Conservation (phyloP, 1,140 invertebrate species). For the Hypsibius dujardini region DNA sequence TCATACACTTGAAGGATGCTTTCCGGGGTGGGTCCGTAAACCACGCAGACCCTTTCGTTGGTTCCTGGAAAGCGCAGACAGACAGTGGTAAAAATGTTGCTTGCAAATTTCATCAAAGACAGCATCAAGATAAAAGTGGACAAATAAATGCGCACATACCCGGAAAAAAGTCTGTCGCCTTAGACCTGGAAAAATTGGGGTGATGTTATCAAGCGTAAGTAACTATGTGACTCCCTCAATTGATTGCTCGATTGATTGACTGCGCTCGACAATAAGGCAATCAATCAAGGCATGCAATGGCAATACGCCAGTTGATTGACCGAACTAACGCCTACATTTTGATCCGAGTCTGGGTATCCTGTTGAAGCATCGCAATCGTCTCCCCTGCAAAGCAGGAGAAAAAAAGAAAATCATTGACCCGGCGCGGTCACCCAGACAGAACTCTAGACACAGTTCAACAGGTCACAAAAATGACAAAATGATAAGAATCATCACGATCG, state of each 20-base stretch:
- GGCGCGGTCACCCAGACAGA: background rate
- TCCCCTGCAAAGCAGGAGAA: conserved; percentile 35
- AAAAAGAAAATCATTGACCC: background rate
- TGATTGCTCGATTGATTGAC: background rate
- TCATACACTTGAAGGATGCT: conserved; percentile 79
- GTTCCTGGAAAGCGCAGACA: conserved; percentile 48
- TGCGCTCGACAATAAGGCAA: background rate
- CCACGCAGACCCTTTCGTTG: conserved; percentile 84
- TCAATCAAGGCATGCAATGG: background rate
- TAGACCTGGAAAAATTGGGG: conserved; percentile 40
- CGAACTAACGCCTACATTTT: conserved; percentile 49
- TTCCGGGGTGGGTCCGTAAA: conserved; percentile 69
- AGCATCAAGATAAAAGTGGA: conserved; percentile 12
- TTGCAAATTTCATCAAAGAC: conserved; percentile 20
- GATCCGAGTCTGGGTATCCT: conserved; percentile 77
- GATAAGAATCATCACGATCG: background rate
- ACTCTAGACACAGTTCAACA: background rate
- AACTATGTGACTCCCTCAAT: too few relatives aligned
- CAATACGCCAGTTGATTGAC: background rate
- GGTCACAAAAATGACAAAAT: background rate
- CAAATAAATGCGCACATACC: conserved; percentile 42
- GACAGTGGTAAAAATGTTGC: too few relatives aligned
- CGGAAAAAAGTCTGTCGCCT: conserved; percentile 91
- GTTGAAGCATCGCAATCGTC: conserved; percentile 86
- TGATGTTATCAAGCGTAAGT: background rate